These are phyloP conservation scores for Prinia subflava DNA, from an alignment of 2,113 vertebrate species.

Conservation along the genomic window DNA sequence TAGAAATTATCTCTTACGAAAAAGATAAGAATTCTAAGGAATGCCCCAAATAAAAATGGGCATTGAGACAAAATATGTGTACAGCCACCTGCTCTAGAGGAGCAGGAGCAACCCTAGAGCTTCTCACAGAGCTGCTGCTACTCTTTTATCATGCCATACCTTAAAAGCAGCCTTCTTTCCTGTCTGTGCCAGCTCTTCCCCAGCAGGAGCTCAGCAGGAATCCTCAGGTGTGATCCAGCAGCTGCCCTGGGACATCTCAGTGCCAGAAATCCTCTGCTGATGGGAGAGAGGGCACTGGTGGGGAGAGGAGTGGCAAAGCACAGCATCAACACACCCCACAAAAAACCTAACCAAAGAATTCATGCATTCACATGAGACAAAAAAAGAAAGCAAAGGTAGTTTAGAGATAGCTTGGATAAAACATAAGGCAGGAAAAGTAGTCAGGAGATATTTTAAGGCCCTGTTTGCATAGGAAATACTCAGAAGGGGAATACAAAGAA, in stretches of 20 bases:
- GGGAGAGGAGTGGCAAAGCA: background rate
- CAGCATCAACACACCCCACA: background rate
- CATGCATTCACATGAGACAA: background rate
- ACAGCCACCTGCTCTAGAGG: background rate
- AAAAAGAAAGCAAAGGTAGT: background rate
- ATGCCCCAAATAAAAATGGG: background rate
- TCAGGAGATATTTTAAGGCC: background rate
- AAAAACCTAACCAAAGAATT: background rate
- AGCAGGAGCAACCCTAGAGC: background rate
- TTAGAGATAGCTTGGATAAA: background rate
- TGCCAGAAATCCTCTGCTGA: background rate
- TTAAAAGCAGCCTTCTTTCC: background rate
- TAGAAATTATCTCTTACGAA: background rate
- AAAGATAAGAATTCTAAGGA: background rate
- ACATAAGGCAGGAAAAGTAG: background rate
- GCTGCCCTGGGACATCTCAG: background rate
- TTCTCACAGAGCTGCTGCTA: background rate
- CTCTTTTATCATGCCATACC: background rate
- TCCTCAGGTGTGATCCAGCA: background rate
- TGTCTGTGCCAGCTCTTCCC: background rate
- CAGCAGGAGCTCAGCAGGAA: background rate
- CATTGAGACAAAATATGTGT: background rate
- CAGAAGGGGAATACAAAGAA: background rate
- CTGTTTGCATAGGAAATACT: background rate
- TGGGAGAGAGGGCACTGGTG: accelerated